Evolutionary conservation across 2,888 invertebrate genomes (phyloP).

Genomic region (Hyposoter dolosus): DNA sequence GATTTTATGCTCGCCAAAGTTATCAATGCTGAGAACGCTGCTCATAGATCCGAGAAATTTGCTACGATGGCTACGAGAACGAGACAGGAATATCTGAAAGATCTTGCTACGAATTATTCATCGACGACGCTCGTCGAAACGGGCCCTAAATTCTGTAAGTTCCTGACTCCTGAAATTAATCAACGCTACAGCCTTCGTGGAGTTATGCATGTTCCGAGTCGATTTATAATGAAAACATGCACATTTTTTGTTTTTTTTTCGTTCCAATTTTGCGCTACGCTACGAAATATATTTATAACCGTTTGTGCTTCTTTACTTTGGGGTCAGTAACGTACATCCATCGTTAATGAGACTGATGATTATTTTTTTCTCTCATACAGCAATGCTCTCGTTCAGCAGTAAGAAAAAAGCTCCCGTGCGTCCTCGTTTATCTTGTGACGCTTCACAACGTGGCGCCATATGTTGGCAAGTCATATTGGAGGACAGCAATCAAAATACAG

Average conservation of each 20-base stretch:
- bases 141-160: slow-evolving; percentile 94
- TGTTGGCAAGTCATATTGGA: slow-evolving; percentile 93
- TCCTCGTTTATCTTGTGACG: slow-evolving; percentile 91
- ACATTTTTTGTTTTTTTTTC: no score
- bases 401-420: slow-evolving; percentile 92
- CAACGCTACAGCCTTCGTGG: not conserved
- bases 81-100: slow-evolving; percentile 97
- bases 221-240: not conserved
- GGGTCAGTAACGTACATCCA: no score
- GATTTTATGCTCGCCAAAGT: slow-evolving; percentile 98
- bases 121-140: slow-evolving; percentile 93
- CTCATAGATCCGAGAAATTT: slow-evolving; percentile 97
- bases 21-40: slow-evolving; percentile 98
- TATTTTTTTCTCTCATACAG: slow-evolving; percentile 83
- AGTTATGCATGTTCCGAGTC: not conserved
- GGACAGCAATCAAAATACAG: slow-evolving; percentile 89
- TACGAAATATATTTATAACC: not conserved
- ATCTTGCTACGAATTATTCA: slow-evolving; percentile 94
- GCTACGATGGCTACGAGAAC: slow-evolving; percentile 98
- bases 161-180: not conserved
- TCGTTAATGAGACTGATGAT: not conserved
- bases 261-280: no score
- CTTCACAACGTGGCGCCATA: slow-evolving; percentile 91
- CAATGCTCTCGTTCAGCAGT: slow-evolving; percentile 91
- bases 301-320: not conserved